Evolutionary conservation across 2,113 vertebrate species (phyloP), one percentile per base, ranked within the genome.

Genomic region (Eolophus roseicapilla): DNA sequence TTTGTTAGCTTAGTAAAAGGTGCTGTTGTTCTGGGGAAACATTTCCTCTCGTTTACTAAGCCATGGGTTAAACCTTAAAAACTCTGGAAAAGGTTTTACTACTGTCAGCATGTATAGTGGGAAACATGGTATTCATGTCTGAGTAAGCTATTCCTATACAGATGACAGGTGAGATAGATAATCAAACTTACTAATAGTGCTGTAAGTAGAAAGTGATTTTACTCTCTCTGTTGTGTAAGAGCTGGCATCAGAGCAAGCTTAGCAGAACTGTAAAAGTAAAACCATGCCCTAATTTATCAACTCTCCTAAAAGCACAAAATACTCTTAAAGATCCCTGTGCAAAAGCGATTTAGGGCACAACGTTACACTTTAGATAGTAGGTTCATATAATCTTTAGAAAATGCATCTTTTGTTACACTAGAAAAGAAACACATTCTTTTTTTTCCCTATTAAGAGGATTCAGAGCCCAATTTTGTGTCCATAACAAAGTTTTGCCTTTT

Each of bases 401-500:
- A 19, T 1, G 17, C 1, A 0, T 53, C 12, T 47, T 86, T 60
- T 63, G 4, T 77, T 75, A 35, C 0, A 3, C 21, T 43, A 44
- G 23, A 28, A 62, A 53, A 91, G 29, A 73, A 31, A 23, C 14
- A 23, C 12, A 20, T 7, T 16, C 3, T 52, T 49, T 49, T 39
- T 24, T 13, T 1, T 1, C 4, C 3, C 10, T 25, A 7, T 7
- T 31, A 9, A 27, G 69, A 75, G 23, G 5, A 20, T 29, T 76
- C 59, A 4, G 53, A 64, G 83, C 69, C 73, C 43, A n/a, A 1
- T 53, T 76, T 62, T 93, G 16, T 28, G 50, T 53, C 71, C 5
- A 1, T 70, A 70, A 50, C 49, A 63, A 65, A 60, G 73, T 91
- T 78, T 83, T 94, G 95, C 78, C 65, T 94, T 96, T 95, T 86